Base-by-base conservation (phyloP, 2,113 vertebrate genomes). In the Corvus cornix region DNA sequence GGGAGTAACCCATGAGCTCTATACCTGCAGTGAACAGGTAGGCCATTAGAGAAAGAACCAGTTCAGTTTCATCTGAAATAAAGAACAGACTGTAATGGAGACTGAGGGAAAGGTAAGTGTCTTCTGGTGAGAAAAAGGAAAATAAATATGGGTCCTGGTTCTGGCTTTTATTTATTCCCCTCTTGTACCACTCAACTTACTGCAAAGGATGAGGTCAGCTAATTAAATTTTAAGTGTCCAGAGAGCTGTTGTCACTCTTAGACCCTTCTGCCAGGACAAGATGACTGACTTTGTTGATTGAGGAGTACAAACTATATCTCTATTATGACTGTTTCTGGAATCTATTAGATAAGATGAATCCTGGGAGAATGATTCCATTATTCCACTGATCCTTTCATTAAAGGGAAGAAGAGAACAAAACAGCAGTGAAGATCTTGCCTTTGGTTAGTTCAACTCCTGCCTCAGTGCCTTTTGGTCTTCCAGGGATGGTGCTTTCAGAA, bases 1-100 rank as follows among this genome's bases (percentile, higher is more conserved):
- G 97, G 96, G 52, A 96, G 97, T 96, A 99, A 98, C 84, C 98
- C 98, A 52, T 99, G 98, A 97, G 98, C 98, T 97, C 97, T 97
- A 97, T 96, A 98, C 97, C 99, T 99, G 97, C 93, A 96, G 96
- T 95, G 96, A 97, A 98, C 97, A 96, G 69, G 89, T 93, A 88
- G 97, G 90, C 89, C 95, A 95, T 95, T 96, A 96, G 95, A 95
- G 39, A 95, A 74, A 95, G 93, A 96, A 96, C 39, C 68, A 77
- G 13, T 63, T 90, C 90, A 86, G 44, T 73, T 93, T 93, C 67
- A 96, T 69, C 35, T 87, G 59, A 89, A 96, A 93, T 39, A 96
- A 84, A 95, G 77, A 97, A 95, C 53, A 96, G 81, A 91, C 70
- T 4, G 18, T 89, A 82, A 92, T 0, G 7, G 59, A 85, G 51